Percentiles rank a stretch among this genome's conserved stretches.
phyloP scores from a whole-genome alignment of 2,888 invertebrate genomes.

The Chirona hameri region DNA sequence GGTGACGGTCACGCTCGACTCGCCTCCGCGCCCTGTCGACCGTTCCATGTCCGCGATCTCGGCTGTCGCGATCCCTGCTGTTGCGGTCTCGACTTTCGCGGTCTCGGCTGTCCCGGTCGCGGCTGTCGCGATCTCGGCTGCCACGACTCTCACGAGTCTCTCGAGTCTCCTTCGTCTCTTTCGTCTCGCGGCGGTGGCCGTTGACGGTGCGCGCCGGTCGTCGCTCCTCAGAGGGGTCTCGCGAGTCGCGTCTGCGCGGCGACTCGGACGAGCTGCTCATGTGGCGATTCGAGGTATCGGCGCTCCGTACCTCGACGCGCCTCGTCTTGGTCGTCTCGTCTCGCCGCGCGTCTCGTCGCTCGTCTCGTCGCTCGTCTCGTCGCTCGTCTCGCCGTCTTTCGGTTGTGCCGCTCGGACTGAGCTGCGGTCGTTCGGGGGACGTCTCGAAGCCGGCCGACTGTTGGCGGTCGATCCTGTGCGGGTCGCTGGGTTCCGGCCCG shows the following conservation, averaged over 20 bases:
- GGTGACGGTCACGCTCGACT: background rate
- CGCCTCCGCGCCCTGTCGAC: background rate
- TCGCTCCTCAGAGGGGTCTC: background rate
- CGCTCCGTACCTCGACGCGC: too few relatives aligned
- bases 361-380: background rate
- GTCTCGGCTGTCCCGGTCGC: background rate
- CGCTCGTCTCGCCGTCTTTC: background rate
- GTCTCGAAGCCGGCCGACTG: background rate
- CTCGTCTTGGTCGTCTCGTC: background rate
- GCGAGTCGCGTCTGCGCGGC: background rate
- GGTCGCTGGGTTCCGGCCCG: background rate
- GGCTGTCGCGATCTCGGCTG: background rate
- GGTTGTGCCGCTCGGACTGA: background rate
- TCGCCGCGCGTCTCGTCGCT: background rate
- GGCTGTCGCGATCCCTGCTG: too few relatives aligned
- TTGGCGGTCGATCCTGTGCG: background rate
- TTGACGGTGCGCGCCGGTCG: background rate
- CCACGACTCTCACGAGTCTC: background rate
- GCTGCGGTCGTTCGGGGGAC: background rate
- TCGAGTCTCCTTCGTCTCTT: background rate
- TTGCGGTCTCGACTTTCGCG: too few relatives aligned
- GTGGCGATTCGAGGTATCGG: background rate
- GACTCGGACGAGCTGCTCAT: slow-evolving; percentile 23
- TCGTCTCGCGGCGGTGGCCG: background rate
- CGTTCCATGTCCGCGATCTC: background rate